These are phyloP conservation scores for Trichoplusia ni DNA, from an alignment of 1,140 invertebrate genomes.

Conservation along the genomic window DNA sequence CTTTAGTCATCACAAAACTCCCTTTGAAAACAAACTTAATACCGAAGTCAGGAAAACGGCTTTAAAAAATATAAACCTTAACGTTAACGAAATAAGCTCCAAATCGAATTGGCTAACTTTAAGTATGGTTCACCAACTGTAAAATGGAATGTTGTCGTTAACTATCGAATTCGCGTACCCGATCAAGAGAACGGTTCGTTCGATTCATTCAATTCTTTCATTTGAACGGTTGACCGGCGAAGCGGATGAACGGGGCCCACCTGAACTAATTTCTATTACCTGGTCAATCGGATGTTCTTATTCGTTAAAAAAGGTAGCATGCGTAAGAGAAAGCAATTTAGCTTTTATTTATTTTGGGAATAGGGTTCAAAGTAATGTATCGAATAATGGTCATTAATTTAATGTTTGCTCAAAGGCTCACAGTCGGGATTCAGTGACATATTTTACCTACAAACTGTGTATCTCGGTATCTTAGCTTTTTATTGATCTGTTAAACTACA, in stretches of 20 bases:
- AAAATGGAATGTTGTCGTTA: constrained; percentile 28
- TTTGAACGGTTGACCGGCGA: constrained; percentile 44
- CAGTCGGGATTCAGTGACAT: no score
- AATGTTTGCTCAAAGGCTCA: no score
- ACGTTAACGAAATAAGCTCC: constrained; percentile 8
- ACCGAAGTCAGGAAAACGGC: not conserved
- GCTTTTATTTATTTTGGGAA: not conserved
- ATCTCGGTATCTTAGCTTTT: no score
- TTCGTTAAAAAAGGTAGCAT: constrained; percentile 27
- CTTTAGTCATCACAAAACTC: constrained; percentile 47
- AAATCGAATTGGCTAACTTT: constrained; percentile 3
- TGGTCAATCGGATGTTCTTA: constrained; percentile 13
- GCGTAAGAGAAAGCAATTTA: not conserved
- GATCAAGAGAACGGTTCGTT: constrained; percentile 34
- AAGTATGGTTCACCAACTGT: constrained; percentile 8
- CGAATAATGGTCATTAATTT: no score
- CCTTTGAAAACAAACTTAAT: constrained; percentile 28
- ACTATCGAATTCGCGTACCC: constrained; percentile 38
- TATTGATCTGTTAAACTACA: no score
- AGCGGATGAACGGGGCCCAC: constrained; percentile 40
- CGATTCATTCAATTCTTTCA: constrained; percentile 43
- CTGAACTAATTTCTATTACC: constrained; percentile 43
- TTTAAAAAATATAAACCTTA: constrained; percentile 1
- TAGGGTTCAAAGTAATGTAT: no score
- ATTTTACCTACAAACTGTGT: no score